Base-by-base conservation (phyloP, 2,888 invertebrate genomes). In the Standfussiana lucernea region DNA sequence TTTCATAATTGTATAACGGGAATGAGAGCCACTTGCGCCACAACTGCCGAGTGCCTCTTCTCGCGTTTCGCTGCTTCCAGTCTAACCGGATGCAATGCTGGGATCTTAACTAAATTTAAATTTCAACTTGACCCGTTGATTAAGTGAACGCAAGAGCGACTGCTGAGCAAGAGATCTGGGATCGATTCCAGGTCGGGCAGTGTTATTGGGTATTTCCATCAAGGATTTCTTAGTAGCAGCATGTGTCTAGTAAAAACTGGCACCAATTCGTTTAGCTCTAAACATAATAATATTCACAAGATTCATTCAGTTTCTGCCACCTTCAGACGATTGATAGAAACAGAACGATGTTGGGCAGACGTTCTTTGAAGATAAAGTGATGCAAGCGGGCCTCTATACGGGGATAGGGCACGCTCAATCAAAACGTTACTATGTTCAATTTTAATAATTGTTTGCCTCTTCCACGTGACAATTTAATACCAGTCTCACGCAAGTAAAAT, bases 401-500 rank as follows among this genome's bases (percentile, higher is more conserved):
- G 42, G 32, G 45, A 37, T 76, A 32, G 28, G 15, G 28, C 66
- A 18, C 42, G 65, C 7, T n/a, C 10, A 15, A 50, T 77, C 15
- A n/a, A 61, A 82, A 76, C 40, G 6, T 50, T 15, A 42, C 7
- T 37, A 21, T n/a, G 32, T 73, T n/a, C 15, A 24, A 59, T 62
- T 37, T 62, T 24, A 59, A 32, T 10, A 53, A 40, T 35, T 42
- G 35, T 40, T 50, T 64, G 76, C 24, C n/a, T 18, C 18, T 53
- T 47, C 56, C 40, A 53, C 62, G 15, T 59, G 67, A 59, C 24
- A 71, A 42, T 64, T 70, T 24, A 62, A 65, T 77, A 65, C 45
- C 42, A 75, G 42, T 69, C 73, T 71, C 78, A 68, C 62, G 40
- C 47, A 40, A 82, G 11, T 37, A 67, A 70, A 28, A 61, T 70